A percentile compares a stretch with the other conserved stretches of the same genome.
Conservation (phyloP, 2,888 invertebrate species). For the Sisyra nigra region DNA sequence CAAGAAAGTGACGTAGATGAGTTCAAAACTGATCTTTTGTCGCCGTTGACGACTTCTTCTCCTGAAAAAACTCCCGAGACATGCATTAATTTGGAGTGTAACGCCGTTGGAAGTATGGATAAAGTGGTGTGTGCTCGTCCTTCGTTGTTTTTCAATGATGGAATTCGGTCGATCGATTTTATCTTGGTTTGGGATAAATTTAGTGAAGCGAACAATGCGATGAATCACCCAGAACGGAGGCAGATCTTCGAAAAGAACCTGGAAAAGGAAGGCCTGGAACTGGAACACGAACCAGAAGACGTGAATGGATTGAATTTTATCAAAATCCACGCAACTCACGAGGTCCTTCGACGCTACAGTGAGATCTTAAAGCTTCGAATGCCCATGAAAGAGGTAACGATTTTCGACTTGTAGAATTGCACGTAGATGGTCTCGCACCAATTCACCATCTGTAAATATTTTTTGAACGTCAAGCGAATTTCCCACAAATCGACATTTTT, state of each 20-base stretch:
- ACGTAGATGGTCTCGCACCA: background rate
- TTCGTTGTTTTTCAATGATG: conserved; percentile 53
- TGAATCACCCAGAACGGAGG: conserved; percentile 31
- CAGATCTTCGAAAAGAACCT: conserved; percentile 55
- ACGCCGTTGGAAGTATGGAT: too few relatives aligned
- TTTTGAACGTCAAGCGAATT: too few relatives aligned
- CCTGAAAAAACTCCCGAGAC: too few relatives aligned
- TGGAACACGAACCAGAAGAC: conserved; percentile 53
- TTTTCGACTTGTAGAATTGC: conserved; percentile 1
- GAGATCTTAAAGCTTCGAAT: conserved; percentile 83
- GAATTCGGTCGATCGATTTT: conserved; percentile 56
- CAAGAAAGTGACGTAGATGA: too few relatives aligned
- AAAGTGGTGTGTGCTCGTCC: background rate
- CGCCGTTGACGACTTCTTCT: too few relatives aligned
- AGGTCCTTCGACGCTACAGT: conserved; percentile 71
- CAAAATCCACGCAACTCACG: conserved; percentile 73
- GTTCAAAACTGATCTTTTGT: too few relatives aligned
- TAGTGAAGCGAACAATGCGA: conserved; percentile 30
- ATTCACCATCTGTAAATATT: background rate
- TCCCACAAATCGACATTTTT: background rate
- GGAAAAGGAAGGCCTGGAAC: conserved; percentile 51
- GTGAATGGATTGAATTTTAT: conserved; percentile 58
- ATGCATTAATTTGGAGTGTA: too few relatives aligned
- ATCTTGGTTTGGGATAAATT: conserved; percentile 58
- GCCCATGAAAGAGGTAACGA: conserved; percentile 76